Conservation (phyloP, 2,888 invertebrate genomes). For the Volucella inanis region DNA sequence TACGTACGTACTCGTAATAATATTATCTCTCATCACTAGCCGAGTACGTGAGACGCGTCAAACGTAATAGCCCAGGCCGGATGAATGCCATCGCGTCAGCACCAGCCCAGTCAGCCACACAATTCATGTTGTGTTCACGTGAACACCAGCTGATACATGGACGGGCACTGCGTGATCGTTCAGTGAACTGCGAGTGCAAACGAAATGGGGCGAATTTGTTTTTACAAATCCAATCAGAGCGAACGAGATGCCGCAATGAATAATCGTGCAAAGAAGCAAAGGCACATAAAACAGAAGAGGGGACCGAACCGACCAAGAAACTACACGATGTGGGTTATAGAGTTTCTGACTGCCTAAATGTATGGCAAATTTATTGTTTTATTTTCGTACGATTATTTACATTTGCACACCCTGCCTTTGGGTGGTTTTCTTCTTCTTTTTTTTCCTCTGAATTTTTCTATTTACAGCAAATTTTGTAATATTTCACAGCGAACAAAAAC, state of each 20-base stretch:
- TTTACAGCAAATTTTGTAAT: too few relatives aligned
- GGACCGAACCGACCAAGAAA: slow-evolving; percentile 8
- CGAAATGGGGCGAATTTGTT: slow-evolving; percentile 81
- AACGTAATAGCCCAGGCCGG: slow-evolving; percentile 76
- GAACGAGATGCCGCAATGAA: slow-evolving; percentile 77
- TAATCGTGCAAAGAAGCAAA: slow-evolving; percentile 1
- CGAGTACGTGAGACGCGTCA: slow-evolving; percentile 73
- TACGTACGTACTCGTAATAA: slow-evolving; percentile 16
- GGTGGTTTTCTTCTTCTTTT: slow-evolving; percentile 6
- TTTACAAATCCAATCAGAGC: slow-evolving; percentile 80
- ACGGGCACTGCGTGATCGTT: slow-evolving; percentile 83
- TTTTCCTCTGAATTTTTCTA: too few relatives aligned
- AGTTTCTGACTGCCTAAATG: slow-evolving; percentile 29
- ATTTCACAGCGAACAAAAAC: not conserved
- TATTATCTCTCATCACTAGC: slow-evolving; percentile 57
- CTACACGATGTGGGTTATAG: slow-evolving; percentile 63
- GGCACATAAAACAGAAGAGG: slow-evolving; percentile 4
- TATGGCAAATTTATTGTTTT: slow-evolving; percentile 60
- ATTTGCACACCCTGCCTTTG: slow-evolving; percentile 13
- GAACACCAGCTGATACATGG: slow-evolving; percentile 89
- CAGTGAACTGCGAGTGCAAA: slow-evolving; percentile 78
- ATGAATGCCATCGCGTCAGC: slow-evolving; percentile 73
- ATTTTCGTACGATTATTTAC: slow-evolving; percentile 33
- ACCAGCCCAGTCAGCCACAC: slow-evolving; percentile 65
- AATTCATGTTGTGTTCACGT: slow-evolving; percentile 89